Conservation (phyloP, 2,888 invertebrate genomes). For the Piscicola geometra region DNA sequence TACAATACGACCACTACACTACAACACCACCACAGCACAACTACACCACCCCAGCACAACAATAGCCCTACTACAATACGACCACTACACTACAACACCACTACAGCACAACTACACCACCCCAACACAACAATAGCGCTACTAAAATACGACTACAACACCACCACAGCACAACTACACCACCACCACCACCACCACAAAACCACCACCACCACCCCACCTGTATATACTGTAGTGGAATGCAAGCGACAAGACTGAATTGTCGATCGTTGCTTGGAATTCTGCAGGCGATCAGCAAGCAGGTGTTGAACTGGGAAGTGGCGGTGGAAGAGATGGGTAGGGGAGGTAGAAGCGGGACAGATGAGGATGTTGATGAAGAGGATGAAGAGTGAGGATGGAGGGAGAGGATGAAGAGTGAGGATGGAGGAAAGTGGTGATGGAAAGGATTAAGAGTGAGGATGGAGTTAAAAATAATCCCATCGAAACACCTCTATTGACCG, state of each 20-base stretch:
- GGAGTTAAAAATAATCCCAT: too few species aligned
- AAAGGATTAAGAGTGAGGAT: too few species aligned
- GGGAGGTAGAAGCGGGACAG: too few species aligned
- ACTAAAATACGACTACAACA: conserved; percentile 8
- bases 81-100: conserved; percentile 19
- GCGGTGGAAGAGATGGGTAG: too few species aligned
- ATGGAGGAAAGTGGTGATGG: not conserved
- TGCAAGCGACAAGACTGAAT: conserved; percentile 3
- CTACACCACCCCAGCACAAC: not conserved
- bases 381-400: not conserved
- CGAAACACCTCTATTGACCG: too few species aligned
- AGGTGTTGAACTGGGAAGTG: conserved; percentile 10
- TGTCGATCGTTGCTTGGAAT: not conserved
- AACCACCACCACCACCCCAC: not conserved
- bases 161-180: not conserved
- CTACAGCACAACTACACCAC: not conserved
- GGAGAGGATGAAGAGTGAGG: not conserved
- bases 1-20: not conserved
- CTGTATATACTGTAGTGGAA: conserved; percentile 19
- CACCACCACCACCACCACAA: not conserved
- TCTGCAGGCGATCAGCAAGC: conserved; percentile 6
- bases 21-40: not conserved
- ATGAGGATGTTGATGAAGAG: too few species aligned
- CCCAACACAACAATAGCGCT: not conserved
- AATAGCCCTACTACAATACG: not conserved